Conservation (phyloP, 2,113 vertebrate genomes). For the Halcyon senegalensis region DNA sequence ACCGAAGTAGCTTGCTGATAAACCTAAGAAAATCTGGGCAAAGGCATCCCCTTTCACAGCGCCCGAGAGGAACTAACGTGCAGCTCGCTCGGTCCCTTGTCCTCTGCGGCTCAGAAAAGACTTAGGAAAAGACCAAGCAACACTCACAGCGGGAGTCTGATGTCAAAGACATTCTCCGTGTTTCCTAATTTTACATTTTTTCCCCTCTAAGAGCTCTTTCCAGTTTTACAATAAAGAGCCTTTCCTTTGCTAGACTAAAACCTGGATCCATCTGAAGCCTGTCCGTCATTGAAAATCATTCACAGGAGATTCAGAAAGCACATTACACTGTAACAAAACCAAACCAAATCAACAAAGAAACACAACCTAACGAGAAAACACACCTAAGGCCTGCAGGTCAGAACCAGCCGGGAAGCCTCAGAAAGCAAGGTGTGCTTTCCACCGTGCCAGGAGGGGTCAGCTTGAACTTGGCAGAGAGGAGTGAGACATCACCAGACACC, state of each 20-base stretch:
- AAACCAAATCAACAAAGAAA: neutral
- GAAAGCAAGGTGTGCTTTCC: neutral
- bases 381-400: neutral
- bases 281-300: neutral
- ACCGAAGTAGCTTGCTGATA: neutral
- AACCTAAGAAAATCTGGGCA: neutral
- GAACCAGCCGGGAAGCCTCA: neutral
- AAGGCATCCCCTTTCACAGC: neutral
- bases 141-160: neutral
- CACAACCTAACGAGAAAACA: neutral
- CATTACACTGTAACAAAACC: neutral
- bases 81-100: neutral
- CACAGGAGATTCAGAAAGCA: neutral
- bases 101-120: neutral
- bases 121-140: neutral
- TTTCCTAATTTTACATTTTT: neutral
- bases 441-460: neutral
- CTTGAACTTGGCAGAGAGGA: neutral
- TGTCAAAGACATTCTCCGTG: neutral
- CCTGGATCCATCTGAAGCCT: neutral
- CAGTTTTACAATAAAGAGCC: neutral
- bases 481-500: neutral
- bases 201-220: neutral
- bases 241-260: neutral
- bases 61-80: neutral